These are phyloP conservation scores for Proterorhinus semilunaris DNA, from an alignment of 2,113 vertebrate species.

Conservation along the genomic window DNA sequence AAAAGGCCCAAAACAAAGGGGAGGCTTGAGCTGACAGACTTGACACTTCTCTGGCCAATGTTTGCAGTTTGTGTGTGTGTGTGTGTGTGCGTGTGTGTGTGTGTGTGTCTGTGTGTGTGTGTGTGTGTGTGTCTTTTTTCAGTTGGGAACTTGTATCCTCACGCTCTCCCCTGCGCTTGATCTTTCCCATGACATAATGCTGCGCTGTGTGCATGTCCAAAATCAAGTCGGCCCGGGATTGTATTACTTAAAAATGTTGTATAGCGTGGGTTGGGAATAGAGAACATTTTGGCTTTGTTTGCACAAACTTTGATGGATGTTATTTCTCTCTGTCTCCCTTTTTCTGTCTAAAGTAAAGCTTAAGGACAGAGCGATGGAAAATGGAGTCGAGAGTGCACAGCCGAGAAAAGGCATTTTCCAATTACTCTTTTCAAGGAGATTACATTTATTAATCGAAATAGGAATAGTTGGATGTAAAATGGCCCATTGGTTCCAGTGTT, in stretches of 20 bases:
- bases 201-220: neutral
- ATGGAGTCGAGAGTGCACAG: neutral
- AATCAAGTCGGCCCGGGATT: neutral
- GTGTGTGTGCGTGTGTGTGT: too few relatives aligned
- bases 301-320: neutral
- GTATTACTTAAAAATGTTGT: neutral
- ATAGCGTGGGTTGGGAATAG: neutral
- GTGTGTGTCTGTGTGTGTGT: too few relatives aligned
- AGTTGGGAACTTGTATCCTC: neutral
- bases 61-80: too few relatives aligned
- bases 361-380: neutral
- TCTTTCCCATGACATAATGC: neutral
- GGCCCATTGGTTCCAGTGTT: too few relatives aligned
- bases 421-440: too few relatives aligned
- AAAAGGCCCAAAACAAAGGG: constrained; percentile 71
- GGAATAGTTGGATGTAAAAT: too few relatives aligned
- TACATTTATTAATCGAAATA: too few relatives aligned
- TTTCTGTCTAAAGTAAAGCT: neutral
- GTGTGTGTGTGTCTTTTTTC: too few relatives aligned
- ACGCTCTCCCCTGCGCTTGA: neutral
- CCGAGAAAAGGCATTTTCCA: neutral
- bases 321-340: neutral
- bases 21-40: constrained; percentile 66
- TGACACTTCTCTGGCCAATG: constrained; percentile 33
- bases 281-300: neutral